Evolutionary conservation across 2,888 invertebrate genomes (phyloP), one percentile per base, ranked within the genome.

Genomic region (Tachina lurida): DNA sequence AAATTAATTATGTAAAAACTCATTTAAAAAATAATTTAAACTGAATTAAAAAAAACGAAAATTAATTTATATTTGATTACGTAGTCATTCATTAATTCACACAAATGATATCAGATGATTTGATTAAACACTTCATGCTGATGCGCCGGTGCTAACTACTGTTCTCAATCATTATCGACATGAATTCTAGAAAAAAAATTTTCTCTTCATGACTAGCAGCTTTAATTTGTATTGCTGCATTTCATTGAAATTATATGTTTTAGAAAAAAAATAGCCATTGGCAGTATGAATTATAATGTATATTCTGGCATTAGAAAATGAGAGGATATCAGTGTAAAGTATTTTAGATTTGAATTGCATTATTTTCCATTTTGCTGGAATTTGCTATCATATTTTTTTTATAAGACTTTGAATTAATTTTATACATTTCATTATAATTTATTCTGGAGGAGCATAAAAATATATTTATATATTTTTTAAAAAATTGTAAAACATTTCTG

Each of bases 101-200:
- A 39, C 22, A 31, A 39, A 10, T 60, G 60, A 60, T 60, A 60
- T 60, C 60, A 39, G 60, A 60, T 60, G 39, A 60, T 60, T 60
- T 60, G n/a, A 60, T 60, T 60, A 54, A 54, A 54, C 22, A 54
- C 0, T 10, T 12, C 19, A 39, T 13, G 4, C 60, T 39, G 39
- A 10, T 10, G 31, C 9, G 31, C 9, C 5, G 19, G 39, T 60
- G 10, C 31, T 12, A n/a, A n/a, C 60, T n/a, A n/a, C 10, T 60
- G 31, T 31, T 31, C 15, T 8, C 39, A 39, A 60, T 60, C 60
- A 60, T 39, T 39, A 60, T 39, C 60, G 39, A 13, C 10, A n/a
- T 60, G 60, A 39, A 39, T 60, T 60, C 60, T 39, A 60, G n/a
- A n/a, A n/a, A n/a, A n/a, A n/a, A n/a, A 3, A n/a, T n/a, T 60